Conservation (phyloP, 2,113 vertebrate genomes). For the Pavo muticus region DNA sequence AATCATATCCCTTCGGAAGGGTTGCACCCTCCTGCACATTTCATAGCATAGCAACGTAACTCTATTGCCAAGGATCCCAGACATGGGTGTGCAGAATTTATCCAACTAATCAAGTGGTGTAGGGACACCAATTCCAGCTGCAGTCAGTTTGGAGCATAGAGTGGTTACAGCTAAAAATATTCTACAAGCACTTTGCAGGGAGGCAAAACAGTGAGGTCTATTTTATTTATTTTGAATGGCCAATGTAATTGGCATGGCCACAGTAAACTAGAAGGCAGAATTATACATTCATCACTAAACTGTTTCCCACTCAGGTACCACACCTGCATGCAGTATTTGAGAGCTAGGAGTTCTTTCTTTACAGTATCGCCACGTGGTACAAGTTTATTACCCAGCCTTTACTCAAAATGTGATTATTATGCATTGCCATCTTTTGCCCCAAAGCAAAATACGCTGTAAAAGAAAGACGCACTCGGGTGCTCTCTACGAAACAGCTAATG, state of each 20-base stretch:
- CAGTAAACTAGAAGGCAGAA: slow-evolving; percentile 2
- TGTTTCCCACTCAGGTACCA: slow-evolving; percentile 18
- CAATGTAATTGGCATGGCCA: background rate
- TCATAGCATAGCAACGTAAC: slow-evolving; percentile 65
- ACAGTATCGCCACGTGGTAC: background rate
- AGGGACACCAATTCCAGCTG: slow-evolving; percentile 42
- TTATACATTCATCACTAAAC: background rate
- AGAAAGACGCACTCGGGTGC: background rate
- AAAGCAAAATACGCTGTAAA: background rate
- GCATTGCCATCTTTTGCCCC: background rate
- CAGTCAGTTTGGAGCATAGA: slow-evolving; percentile 1
- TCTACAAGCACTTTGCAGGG: background rate
- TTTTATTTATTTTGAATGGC: background rate
- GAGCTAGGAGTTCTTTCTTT: slow-evolving; percentile 16
- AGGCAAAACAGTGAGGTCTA: background rate
- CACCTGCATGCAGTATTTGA: slow-evolving; percentile 22
- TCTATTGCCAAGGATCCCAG: slow-evolving; percentile 70
- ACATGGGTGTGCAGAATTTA: slow-evolving; percentile 39
- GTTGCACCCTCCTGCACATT: slow-evolving; percentile 19
- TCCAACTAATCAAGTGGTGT: slow-evolving; percentile 22
- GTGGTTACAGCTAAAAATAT: slow-evolving; percentile 6
- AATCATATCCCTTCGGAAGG: slow-evolving; percentile 11
- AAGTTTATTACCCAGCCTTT: slow-evolving; percentile 11
- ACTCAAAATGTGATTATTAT: slow-evolving; percentile 7
- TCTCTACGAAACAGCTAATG: background rate